phyloP scores from a whole-genome alignment of 1,140 invertebrate genomes.

The Aphidius gifuensis region DNA sequence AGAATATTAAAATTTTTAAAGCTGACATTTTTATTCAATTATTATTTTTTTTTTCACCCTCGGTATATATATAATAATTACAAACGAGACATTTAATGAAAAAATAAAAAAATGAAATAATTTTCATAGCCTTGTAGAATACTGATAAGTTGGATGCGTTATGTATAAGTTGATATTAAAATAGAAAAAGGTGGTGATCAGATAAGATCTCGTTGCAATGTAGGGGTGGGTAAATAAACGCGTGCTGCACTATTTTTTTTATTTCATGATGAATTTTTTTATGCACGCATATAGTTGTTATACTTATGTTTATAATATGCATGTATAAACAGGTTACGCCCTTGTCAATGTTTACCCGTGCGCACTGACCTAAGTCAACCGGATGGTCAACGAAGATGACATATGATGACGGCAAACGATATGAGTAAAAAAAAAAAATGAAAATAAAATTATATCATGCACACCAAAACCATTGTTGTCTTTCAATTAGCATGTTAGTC shows the following conservation, averaged over 20 bases:
- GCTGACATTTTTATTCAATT: background rate
- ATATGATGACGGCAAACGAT: background rate
- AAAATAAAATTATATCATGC: background rate
- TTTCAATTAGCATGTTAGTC: conserved; percentile 8
- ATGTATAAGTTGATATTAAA: too few species aligned
- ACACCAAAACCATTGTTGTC: too few species aligned
- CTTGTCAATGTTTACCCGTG: conserved; percentile 24
- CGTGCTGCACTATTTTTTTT: conserved; percentile 21
- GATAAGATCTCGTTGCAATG: conserved; percentile 39
- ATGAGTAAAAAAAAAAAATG: background rate
- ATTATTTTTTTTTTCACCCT: background rate
- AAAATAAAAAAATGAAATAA: background rate
- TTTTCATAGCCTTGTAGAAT: too few species aligned
- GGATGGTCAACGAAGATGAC: conserved; percentile 1
- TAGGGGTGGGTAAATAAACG: conserved; percentile 21
- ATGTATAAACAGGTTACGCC: conserved; percentile 18
- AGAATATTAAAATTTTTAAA: too few species aligned
- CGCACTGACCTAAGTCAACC: conserved; percentile 47
- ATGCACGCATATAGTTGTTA: conserved; percentile 32
- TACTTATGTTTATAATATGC: conserved; percentile 14
- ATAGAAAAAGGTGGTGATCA: conserved; percentile 22
- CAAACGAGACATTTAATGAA: background rate
- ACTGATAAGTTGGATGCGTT: too few species aligned
- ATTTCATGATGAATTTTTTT: conserved; percentile 31
- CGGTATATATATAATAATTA: background rate